Base-by-base conservation (phyloP, 2,797 vertebrate genomes). In the Xiphorhynchus erythropygius region DNA sequence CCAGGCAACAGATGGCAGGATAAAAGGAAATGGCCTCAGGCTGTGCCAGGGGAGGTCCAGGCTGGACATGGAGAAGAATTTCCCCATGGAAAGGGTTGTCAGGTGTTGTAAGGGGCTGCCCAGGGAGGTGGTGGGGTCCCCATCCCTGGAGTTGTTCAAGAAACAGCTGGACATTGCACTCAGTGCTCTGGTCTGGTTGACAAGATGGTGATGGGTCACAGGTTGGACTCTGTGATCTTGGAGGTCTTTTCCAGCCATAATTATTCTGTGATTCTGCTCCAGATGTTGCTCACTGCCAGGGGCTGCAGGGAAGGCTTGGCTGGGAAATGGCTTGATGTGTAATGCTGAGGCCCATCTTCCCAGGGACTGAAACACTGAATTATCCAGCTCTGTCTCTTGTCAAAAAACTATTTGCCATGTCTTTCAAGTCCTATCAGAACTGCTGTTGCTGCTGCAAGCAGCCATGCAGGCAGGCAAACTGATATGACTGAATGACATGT, bases 51-150 rank as follows among this genome's bases (percentile, higher is more conserved):
- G 75, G 1, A 44, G 46, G 57, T n/a, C 16, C 84, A 44, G 44
- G 10, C 0, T 19, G 67, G n/a, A 1, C 50, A 57, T 0, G 67
- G 80, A 52, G 28, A 80, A 52, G 68, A 60, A 74, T 67, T 81
- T 67, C 68, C 0, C 11, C 68, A 46, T 46, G 53, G 53, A 60
- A 74, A 74, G 33, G n/a, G 16, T 0, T 47, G 7, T 59, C 68
- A 74, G 16, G 19, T 13, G 0, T 1, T 59, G 46, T 52, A 0
- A 21, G 28, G 35, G 21, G 30, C 4, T 57, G 67, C 50, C 32
- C 67, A 37, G 42, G 57, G 74, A 49, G 37, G 3, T 5, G 35
- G 16, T 50, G 75, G 42, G 42, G 33, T 13, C 0, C 14, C 59
- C 75, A 42, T 64, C 42, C 27, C 65, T 71, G 65, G 49, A 63